Evolutionary conservation across 2,797 vertebrate genomes (phyloP).

Genomic region (Cheirogaleus major): DNA sequence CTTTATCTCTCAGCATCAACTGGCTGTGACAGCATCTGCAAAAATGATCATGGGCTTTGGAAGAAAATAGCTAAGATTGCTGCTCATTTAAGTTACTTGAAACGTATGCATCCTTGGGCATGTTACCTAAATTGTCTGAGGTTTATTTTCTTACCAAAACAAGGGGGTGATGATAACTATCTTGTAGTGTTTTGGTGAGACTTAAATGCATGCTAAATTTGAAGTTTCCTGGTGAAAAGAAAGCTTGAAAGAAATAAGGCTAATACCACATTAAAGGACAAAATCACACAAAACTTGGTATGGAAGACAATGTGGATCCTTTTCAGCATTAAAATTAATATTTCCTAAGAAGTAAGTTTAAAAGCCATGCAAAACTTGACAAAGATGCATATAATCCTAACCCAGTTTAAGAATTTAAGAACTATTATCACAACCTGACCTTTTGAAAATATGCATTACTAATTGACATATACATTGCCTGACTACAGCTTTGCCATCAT

Average conservation of each 20-base stretch:
- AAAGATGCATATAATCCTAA: background rate
- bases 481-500: background rate
- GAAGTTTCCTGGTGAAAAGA: background rate
- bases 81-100: background rate
- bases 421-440: background rate
- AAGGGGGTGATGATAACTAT: background rate
- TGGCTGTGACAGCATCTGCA: background rate
- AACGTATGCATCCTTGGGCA: background rate
- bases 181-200: background rate
- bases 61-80: background rate
- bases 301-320: background rate
- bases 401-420: background rate
- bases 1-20: background rate
- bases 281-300: background rate
- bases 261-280: background rate
- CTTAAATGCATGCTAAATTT: background rate
- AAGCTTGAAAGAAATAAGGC: background rate
- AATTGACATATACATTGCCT: background rate
- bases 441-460: background rate
- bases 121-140: background rate
- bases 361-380: background rate
- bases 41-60: background rate
- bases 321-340: background rate
- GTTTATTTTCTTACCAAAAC: background rate
- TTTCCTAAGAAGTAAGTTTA: background rate